A percentile compares a stretch with the other conserved stretches of the same genome.
Conservation (phyloP, 2,113 vertebrate species). For the Ifrita kowaldi region DNA sequence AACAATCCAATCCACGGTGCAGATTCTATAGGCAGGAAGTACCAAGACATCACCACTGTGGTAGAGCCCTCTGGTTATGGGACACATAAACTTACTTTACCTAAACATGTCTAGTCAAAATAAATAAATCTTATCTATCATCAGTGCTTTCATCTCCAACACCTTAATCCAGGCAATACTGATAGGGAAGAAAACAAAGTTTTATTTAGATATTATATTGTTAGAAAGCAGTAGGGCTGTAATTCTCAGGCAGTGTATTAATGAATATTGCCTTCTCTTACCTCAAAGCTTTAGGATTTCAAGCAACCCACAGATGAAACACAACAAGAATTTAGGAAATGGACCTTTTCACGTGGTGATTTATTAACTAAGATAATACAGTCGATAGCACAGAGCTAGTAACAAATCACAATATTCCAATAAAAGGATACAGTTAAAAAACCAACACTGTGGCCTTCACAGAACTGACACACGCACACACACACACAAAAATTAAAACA, state of each 20-base stretch:
- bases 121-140: not conserved
- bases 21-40: not conserved
- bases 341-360: constrained; percentile 58
- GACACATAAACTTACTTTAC: not conserved
- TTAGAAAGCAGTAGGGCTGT: not conserved
- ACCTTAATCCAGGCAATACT: not conserved
- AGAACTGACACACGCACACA: constrained; percentile 20
- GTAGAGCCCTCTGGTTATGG: not conserved
- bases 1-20: not conserved
- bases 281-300: constrained; percentile 34
- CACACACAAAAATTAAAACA: not conserved
- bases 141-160: not conserved
- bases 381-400: constrained; percentile 42
- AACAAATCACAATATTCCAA: constrained; percentile 70
- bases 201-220: not conserved
- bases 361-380: constrained; percentile 74
- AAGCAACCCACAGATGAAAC: constrained; percentile 40
- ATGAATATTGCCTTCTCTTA: not conserved
- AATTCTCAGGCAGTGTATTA: not conserved
- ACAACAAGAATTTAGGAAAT: constrained; percentile 49
- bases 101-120: not conserved
- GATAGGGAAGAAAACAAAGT: not conserved
- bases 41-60: not conserved
- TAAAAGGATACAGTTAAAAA: constrained; percentile 74
- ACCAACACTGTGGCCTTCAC: constrained; percentile 57